Conservation (phyloP, 2,888 invertebrate genomes). For the Sylvicola fuscatus region DNA sequence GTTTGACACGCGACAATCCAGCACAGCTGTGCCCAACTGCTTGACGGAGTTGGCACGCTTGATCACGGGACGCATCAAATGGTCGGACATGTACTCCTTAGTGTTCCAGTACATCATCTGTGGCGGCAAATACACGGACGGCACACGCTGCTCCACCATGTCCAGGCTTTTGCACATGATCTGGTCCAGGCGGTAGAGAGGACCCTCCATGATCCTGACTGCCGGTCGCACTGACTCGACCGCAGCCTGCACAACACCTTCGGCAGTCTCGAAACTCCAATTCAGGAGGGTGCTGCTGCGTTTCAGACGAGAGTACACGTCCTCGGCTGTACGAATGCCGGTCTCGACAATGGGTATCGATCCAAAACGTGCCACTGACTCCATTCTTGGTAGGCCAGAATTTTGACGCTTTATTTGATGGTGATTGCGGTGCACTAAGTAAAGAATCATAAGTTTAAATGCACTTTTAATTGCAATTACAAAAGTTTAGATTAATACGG, state of each 20-base stretch:
- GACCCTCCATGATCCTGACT: conserved; percentile 47
- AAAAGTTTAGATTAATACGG: too few species aligned
- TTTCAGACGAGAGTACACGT: conserved; percentile 55
- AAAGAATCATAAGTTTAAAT: too few species aligned
- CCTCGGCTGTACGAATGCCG: conserved; percentile 51
- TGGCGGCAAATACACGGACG: conserved; percentile 64
- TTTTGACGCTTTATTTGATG: not conserved
- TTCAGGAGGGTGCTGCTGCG: conserved; percentile 44
- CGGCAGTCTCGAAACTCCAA: conserved; percentile 58
- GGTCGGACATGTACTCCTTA: conserved; percentile 48
- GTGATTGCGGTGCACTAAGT: too few species aligned
- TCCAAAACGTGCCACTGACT: conserved; percentile 53
- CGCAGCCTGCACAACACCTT: conserved; percentile 49
- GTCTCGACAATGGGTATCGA: conserved; percentile 68
- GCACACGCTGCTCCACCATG: conserved; percentile 63
- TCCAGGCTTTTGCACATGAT: conserved; percentile 69
- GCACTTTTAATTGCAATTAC: too few species aligned
- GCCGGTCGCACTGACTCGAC: conserved; percentile 55
- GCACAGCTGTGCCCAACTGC: conserved; percentile 46
- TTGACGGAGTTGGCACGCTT: conserved; percentile 69
- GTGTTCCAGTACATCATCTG: conserved; percentile 65
- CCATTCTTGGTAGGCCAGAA: conserved; percentile 31
- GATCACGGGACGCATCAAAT: conserved; percentile 43
- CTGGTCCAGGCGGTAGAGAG: conserved; percentile 48
- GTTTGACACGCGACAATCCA: conserved; percentile 47